phyloP scores from a whole-genome alignment of 2,113 vertebrate species.

The Lepus americanus region DNA sequence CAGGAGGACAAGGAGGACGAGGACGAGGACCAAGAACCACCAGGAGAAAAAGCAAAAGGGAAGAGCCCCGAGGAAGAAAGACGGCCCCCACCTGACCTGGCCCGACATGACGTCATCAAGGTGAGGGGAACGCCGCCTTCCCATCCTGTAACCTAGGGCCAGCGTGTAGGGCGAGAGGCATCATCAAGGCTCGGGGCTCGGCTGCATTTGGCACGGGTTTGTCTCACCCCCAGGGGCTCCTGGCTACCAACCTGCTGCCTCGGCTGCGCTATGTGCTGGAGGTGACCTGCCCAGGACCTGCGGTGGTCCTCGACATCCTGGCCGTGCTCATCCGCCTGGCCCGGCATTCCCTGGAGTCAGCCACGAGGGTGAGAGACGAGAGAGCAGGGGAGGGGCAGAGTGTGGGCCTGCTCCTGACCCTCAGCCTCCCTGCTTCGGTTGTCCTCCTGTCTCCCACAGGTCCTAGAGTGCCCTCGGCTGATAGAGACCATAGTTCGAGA shows the following conservation, averaged over 20 bases:
- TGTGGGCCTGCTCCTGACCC: not conserved
- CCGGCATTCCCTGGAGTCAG: conserved; percentile 93
- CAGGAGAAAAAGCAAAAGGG: conserved; percentile 83
- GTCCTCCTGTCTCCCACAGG: conserved; percentile 84
- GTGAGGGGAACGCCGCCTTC: conserved; percentile 81
- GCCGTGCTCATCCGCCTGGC: conserved; percentile 93
- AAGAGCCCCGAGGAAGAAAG: conserved; percentile 89
- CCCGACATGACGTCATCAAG: conserved; percentile 93
- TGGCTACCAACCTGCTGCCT: conserved; percentile 95
- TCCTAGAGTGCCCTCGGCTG: conserved; percentile 95
- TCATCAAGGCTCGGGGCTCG: not conserved
- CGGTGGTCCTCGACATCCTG: conserved; percentile 92
- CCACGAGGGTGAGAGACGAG: conserved; percentile 82
- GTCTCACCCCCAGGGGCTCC: conserved; percentile 90
- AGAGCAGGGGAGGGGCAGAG: not conserved
- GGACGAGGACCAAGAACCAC: conserved; percentile 85
- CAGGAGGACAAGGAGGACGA: conserved; percentile 91
- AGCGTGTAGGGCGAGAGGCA: not conserved
- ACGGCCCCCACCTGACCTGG: conserved; percentile 92
- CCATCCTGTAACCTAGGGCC: not conserved
- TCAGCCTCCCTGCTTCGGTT: conserved; percentile 8
- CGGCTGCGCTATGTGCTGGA: conserved; percentile 96
- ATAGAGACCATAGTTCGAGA: conserved; percentile 93
- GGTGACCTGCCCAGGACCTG: conserved; percentile 92
- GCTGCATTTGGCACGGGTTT: not conserved